Evolutionary conservation across 2,113 vertebrate species (phyloP).

Genomic region (Scolopax mira): DNA sequence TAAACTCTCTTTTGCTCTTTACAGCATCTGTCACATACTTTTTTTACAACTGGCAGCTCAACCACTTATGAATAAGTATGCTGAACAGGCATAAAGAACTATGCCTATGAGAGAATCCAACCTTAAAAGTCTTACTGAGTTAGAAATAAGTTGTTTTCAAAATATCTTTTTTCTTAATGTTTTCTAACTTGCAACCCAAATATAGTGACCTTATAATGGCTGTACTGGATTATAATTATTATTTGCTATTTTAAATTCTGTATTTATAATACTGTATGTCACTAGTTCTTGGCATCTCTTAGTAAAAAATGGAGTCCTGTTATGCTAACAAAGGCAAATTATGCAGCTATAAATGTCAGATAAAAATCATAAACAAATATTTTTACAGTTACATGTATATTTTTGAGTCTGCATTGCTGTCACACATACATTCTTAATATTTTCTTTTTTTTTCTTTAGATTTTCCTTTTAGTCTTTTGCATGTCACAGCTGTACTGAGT

Average conservation of each 20-base stretch:
- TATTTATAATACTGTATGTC: neutral
- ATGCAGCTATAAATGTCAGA: neutral
- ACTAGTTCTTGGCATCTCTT: neutral
- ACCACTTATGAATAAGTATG: neutral
- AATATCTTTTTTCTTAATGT: neutral
- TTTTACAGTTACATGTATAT: neutral
- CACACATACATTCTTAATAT: neutral
- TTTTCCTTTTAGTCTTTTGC: neutral
- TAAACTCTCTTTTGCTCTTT: neutral
- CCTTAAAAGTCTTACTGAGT: neutral
- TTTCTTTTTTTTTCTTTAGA: neutral
- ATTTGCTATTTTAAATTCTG: neutral
- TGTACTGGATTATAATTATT: accelerated
- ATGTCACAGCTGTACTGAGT: neutral
- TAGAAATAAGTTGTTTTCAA: neutral
- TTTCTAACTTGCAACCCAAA: neutral
- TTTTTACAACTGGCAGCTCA: neutral
- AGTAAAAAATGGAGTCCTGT: neutral
- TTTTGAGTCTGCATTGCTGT: neutral
- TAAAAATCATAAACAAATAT: neutral
- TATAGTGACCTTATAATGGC: neutral
- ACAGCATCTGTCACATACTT: neutral
- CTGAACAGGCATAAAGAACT: neutral
- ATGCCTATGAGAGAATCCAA: neutral
- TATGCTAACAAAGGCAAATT: neutral